Percentiles rank a stretch among this genome's conserved stretches.
Conservation (phyloP, 1,140 invertebrate genomes). For the Brachionus koreanus region DNA sequence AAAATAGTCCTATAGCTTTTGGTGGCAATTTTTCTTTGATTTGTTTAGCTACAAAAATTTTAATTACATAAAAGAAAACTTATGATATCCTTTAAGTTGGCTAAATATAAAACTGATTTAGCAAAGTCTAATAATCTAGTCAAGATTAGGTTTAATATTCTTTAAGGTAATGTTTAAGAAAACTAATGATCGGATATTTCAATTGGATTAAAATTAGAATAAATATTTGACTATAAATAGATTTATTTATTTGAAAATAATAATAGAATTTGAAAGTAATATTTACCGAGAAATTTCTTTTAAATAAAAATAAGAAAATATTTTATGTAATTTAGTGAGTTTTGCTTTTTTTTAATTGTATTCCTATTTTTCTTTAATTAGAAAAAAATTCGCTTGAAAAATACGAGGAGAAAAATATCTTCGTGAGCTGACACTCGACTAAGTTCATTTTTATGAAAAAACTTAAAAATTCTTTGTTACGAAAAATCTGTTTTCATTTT, state of each 20-base stretch:
- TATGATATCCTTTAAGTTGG: neutral
- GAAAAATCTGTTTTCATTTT: neutral
- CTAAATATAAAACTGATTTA: neutral
- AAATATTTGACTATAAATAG: constrained; percentile 4
- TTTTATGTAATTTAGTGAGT: neutral
- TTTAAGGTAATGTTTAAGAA: neutral
- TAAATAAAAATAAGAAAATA: constrained; percentile 1
- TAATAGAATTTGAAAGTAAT: neutral
- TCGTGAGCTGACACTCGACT: neutral
- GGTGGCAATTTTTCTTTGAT: neutral
- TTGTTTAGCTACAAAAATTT: neutral
- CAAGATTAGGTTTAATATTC: neutral
- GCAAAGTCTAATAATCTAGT: neutral
- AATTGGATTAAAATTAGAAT: neutral
- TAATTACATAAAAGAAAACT: neutral
- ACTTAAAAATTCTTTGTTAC: neutral
- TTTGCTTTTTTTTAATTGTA: neutral
- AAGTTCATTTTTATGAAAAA: neutral
- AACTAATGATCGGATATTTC: neutral
- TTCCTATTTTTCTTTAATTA: neutral
- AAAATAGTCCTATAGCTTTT: neutral
- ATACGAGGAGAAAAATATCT: neutral
- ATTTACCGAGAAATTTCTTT: neutral
- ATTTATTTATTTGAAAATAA: constrained; percentile 12
- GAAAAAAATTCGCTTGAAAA: neutral